These are phyloP conservation scores for Malurus elegans DNA, from an alignment of 2,113 vertebrate genomes.

Conservation along the genomic window DNA sequence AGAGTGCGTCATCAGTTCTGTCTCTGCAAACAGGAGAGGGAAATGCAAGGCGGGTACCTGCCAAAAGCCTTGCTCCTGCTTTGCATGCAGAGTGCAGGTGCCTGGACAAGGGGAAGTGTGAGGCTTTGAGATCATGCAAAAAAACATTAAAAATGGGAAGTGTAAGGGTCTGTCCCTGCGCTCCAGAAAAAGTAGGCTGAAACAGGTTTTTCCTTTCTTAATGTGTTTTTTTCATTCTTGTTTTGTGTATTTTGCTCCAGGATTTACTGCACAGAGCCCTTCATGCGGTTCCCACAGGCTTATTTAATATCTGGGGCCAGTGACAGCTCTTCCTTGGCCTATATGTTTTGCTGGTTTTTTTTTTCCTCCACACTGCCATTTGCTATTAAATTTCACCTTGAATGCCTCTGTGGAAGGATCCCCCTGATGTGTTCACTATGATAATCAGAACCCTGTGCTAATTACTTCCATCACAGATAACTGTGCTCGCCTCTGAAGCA, in stretches of 20 bases:
- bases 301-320: background rate
- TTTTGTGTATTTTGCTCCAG: background rate
- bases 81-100: background rate
- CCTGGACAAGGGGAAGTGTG: background rate
- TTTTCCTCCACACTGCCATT: background rate
- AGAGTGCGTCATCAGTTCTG: background rate
- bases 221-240: background rate
- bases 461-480: background rate
- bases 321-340: background rate
- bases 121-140: background rate
- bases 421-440: background rate
- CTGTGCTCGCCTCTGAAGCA: background rate
- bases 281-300: background rate
- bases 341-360: background rate
- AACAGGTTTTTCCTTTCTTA: background rate
- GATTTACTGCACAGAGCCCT: background rate
- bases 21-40: background rate
- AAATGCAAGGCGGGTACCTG: background rate
- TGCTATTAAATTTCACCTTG: background rate
- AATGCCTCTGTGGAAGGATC: background rate
- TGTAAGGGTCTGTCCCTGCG: background rate
- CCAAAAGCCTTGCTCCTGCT: background rate
- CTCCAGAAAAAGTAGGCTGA: background rate
- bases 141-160: background rate
- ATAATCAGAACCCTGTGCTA: constrained; percentile 13